Conservation (phyloP, 64 coral and sea anemone species). For the Actinia tenebrosa region DNA sequence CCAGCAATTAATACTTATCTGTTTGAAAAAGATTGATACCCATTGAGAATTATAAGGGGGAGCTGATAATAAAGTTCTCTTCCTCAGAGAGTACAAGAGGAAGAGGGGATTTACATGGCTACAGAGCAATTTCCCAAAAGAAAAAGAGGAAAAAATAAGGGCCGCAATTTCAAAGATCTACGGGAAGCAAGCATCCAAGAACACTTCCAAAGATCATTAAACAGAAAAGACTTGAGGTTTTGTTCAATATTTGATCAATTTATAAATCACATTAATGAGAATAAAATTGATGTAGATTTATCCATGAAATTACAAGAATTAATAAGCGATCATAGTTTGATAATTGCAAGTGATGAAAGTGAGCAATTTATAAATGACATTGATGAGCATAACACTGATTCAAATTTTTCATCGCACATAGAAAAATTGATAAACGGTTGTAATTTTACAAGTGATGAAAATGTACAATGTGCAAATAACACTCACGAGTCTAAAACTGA, state of each 20-base stretch:
- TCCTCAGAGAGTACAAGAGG: not conserved
- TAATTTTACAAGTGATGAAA: not conserved
- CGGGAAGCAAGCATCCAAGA: not conserved
- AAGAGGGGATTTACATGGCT: not conserved
- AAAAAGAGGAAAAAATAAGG: not conserved
- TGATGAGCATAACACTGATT: not conserved
- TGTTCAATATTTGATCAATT: too few species aligned
- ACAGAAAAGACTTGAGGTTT: not conserved
- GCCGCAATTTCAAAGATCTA: not conserved
- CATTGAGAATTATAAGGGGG: not conserved
- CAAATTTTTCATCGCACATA: not conserved
- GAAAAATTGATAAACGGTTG: not conserved
- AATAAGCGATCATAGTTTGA: not conserved
- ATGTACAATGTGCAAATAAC: too few species aligned
- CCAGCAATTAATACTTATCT: not conserved
- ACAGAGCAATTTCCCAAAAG: not conserved
- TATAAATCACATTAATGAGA: not conserved
- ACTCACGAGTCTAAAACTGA: not conserved
- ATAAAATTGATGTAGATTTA: not conserved
- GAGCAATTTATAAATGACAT: not conserved
- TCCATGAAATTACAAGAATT: not conserved
- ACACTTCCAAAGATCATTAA: not conserved
- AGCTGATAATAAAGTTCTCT: not conserved
- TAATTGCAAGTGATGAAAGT: not conserved
- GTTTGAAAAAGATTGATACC: not conserved